Evolutionary conservation across 2,888 invertebrate genomes (phyloP), one percentile per base, ranked within the genome.

Genomic region (Cantharis lateralis): DNA sequence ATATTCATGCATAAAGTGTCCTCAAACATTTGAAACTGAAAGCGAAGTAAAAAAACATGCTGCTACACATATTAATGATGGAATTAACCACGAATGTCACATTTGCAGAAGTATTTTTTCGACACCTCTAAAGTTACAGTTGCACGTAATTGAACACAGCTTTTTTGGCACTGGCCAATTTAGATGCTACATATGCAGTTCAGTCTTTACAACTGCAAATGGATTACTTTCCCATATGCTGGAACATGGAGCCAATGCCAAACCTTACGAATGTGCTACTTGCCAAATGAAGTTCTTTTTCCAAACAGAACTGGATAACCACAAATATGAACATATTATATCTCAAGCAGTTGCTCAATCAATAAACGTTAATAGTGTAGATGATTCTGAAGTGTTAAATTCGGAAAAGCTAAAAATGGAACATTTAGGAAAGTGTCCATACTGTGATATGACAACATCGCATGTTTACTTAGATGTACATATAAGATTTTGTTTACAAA

Each of bases 141-240:
- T 93, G 77, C 97, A 97, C 86, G 90, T 97, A 76, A 97, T 98
- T 78, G 97, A 98, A 84, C 98, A 98, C 87, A 96, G 96, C 0
- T 98, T 96, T 85, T 95, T 95, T 24, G 96, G 96, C 3, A 95
- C 95, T 83, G 93, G 94, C 48, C 93, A 94, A 10, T 96, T 95
- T 86, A 93, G 94, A 3, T 98, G 98, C 87, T 96, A 96, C 87
- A 91, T 97, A 80, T 98, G 98, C 88, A 95, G 95, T 10, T 93
- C 95, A 0, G 93, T 95, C 0, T 97, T 97, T 87, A 95, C 95
- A 0, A 93, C 93, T n/a, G 94, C 97, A 0, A 90, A 92, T 0
- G 95, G 95, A 0, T 90, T 97, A 7, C 94, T 97, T 85, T 91
- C 92, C 71, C 97, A 98, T 87, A 94, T 97, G 87, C 77, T 86